Evolutionary conservation across 2,797 vertebrate genomes (phyloP).

Genomic region (Simalia tracyae): DNA sequence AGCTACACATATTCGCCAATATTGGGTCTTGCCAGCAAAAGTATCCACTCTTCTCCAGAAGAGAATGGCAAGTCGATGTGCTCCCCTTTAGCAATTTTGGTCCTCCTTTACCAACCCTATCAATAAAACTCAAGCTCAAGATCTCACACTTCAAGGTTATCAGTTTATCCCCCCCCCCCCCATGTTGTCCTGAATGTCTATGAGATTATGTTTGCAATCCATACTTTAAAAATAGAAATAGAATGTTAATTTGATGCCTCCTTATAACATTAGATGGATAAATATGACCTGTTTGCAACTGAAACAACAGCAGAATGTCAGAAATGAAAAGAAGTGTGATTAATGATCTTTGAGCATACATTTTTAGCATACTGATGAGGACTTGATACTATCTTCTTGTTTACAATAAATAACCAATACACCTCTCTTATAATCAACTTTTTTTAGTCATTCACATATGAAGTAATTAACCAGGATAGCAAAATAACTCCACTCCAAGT

Average conservation of each 20-base stretch:
- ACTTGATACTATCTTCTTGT: background rate
- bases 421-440: background rate
- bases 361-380: background rate
- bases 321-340: background rate
- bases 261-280: background rate
- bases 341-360: background rate
- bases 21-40: background rate
- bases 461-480: background rate
- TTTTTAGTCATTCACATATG: background rate
- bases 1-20: background rate
- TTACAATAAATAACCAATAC: background rate
- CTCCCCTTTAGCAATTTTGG: background rate
- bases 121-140: background rate
- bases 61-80: background rate
- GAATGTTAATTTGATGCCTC: background rate
- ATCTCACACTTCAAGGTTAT: background rate
- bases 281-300: background rate
- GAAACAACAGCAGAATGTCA: background rate
- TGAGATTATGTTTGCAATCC: background rate
- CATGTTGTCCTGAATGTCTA: background rate
- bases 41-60: background rate
- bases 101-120: background rate
- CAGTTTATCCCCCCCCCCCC: accelerated
- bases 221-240: background rate
- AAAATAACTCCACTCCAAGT: background rate